Conservation (phyloP, 2,113 vertebrate genomes). For the Miniopterus natalensis region DNA sequence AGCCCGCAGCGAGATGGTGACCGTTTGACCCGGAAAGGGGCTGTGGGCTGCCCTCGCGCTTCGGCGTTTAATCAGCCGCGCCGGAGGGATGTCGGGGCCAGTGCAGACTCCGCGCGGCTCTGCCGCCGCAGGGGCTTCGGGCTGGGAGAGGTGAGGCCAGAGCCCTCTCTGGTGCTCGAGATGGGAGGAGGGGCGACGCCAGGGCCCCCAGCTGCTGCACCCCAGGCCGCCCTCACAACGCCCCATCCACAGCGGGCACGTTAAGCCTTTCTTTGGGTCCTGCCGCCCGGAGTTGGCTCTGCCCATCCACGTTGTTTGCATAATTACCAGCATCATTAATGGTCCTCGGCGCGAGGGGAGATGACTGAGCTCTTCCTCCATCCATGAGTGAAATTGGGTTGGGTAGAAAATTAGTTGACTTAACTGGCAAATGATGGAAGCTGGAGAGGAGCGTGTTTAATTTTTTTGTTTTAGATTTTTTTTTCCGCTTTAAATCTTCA, state of each 20-base stretch:
- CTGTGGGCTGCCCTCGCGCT: background rate
- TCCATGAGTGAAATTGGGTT: slow-evolving; percentile 90
- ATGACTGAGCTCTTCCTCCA: slow-evolving; percentile 85
- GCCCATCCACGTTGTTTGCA: slow-evolving; percentile 85
- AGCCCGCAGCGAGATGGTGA: no score
- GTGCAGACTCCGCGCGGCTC: background rate
- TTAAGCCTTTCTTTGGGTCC: slow-evolving; percentile 21
- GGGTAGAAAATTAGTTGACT: slow-evolving; percentile 90
- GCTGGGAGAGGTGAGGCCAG: background rate
- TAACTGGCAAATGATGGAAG: slow-evolving; percentile 88
- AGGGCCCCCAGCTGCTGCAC: background rate
- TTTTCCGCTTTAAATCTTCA: no score
- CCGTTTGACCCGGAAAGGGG: background rate
- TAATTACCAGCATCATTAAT: slow-evolving; percentile 89
- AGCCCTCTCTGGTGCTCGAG: fast-evolving
- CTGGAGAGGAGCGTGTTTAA: slow-evolving; percentile 71
- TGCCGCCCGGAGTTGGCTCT: background rate
- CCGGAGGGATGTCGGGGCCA: background rate
- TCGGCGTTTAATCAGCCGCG: slow-evolving; percentile 36
- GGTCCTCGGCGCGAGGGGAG: slow-evolving; percentile 85
- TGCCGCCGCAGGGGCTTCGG: background rate
- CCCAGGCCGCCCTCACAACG: background rate
- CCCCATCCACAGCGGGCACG: background rate
- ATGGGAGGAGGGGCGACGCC: background rate
- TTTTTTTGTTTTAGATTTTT: no score